Conservation (phyloP, 2,113 vertebrate genomes). For the Esox niger region DNA sequence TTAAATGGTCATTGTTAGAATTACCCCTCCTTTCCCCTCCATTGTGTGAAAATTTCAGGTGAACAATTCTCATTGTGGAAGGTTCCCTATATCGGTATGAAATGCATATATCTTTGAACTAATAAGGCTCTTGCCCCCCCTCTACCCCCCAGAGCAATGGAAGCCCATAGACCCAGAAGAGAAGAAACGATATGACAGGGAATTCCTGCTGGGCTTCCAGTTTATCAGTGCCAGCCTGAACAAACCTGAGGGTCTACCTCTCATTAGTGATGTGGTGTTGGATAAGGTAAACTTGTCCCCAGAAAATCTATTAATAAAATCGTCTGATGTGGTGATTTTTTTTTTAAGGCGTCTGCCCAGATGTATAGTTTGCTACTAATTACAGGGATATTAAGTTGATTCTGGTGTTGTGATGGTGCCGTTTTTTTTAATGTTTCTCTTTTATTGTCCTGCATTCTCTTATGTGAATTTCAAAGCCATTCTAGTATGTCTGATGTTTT, state of each 20-base stretch:
- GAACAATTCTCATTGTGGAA: too few relatives aligned
- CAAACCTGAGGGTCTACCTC: slow-evolving; percentile 91
- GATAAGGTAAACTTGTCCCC: slow-evolving; percentile 79
- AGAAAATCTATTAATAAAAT: not conserved
- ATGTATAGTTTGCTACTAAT: not conserved
- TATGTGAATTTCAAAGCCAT: not conserved
- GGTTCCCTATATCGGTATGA: too few relatives aligned
- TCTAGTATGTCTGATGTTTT: not conserved
- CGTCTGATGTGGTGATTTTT: too few relatives aligned
- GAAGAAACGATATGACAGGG: slow-evolving; percentile 92
- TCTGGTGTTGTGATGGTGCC: too few relatives aligned
- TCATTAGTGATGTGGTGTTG: slow-evolving; percentile 90
- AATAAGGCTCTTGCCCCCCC: slow-evolving; percentile 60
- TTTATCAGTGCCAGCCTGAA: slow-evolving; percentile 90
- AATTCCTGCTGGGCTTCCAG: slow-evolving; percentile 92
- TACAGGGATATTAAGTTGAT: too few relatives aligned
- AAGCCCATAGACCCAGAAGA: slow-evolving; percentile 91
- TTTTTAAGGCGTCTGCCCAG: too few relatives aligned
- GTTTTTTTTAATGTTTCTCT: too few relatives aligned
- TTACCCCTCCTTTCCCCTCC: too few relatives aligned
- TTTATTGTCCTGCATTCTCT: too few relatives aligned
- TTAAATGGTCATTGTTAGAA: too few relatives aligned
- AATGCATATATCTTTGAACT: too few relatives aligned
- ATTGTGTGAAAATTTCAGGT: too few relatives aligned
- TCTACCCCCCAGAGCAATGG: slow-evolving; percentile 82